These are phyloP conservation scores for Microtus pennsylvanicus DNA, from an alignment of 2,113 vertebrate genomes.

Conservation along the genomic window DNA sequence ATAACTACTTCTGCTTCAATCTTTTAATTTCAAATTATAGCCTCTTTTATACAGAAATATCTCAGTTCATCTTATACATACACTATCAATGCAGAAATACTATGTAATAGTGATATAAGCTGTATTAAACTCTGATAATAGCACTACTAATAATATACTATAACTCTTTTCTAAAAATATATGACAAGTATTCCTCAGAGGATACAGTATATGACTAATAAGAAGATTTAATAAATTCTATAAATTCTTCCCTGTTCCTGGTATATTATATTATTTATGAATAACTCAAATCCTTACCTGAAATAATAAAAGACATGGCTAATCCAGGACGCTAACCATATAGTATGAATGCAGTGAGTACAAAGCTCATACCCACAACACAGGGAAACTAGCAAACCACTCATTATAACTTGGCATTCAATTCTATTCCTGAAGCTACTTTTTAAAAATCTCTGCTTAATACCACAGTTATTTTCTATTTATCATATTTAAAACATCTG, in stretches of 20 bases:
- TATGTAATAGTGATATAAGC: background rate
- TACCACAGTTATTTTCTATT: slow-evolving; percentile 48
- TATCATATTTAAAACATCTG: slow-evolving; percentile 9
- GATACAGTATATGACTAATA: slow-evolving; percentile 16
- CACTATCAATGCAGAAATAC: background rate
- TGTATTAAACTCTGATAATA: background rate
- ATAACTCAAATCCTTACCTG: slow-evolving; percentile 28
- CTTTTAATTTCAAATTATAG: slow-evolving; percentile 9
- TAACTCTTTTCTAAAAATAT: slow-evolving; percentile 57
- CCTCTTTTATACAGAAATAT: background rate
- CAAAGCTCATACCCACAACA: background rate
- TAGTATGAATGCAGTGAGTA: background rate
- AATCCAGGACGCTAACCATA: slow-evolving; percentile 21
- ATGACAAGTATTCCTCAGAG: background rate
- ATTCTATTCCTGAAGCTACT: slow-evolving; percentile 48
- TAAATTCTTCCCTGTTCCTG: slow-evolving; percentile 29
- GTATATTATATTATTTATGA: slow-evolving; percentile 29
- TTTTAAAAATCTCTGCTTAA: slow-evolving; percentile 52
- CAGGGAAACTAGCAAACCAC: slow-evolving; percentile 56
- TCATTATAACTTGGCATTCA: slow-evolving; percentile 60
- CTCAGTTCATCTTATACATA: background rate
- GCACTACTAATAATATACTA: background rate
- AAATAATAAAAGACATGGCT: slow-evolving; percentile 43
- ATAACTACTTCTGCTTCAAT: slow-evolving; percentile 26
- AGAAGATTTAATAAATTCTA: slow-evolving; percentile 48